Conservation (phyloP, 1,140 invertebrate species). For the Scaptomyza pallida region DNA sequence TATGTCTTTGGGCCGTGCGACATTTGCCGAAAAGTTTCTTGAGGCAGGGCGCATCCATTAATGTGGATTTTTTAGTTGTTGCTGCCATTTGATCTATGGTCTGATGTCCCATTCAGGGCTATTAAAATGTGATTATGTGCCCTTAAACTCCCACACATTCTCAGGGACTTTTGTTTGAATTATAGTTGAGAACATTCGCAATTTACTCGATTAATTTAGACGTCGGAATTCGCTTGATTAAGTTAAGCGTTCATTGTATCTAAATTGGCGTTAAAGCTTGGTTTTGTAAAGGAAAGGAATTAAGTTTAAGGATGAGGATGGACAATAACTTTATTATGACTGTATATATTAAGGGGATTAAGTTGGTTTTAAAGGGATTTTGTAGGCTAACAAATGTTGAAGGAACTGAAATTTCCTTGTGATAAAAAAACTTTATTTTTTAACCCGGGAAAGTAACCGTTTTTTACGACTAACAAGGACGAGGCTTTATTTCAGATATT, state of each 20-base stretch:
- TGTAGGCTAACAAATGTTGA: too few species aligned
- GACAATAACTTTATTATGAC: too few species aligned
- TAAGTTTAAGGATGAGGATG: too few species aligned
- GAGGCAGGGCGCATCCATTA: constrained; percentile 50
- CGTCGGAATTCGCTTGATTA: constrained; percentile 44
- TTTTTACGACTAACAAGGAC: too few species aligned
- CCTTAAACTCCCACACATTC: constrained; percentile 20
- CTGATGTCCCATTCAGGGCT: constrained; percentile 35
- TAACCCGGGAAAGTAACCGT: too few species aligned
- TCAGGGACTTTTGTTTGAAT: constrained; percentile 11
- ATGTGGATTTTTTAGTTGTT: constrained; percentile 64
- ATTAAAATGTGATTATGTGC: constrained; percentile 71
- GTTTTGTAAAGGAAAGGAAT: background rate
- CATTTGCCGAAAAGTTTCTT: constrained; percentile 55
- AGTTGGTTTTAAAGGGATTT: too few species aligned
- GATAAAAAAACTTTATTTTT: too few species aligned
- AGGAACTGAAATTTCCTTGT: too few species aligned
- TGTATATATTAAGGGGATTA: too few species aligned
- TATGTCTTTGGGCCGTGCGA: constrained; percentile 67
- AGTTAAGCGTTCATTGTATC: constrained; percentile 50
- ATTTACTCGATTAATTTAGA: constrained; percentile 1
- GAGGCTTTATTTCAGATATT: too few species aligned
- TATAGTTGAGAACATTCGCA: constrained; percentile 5
- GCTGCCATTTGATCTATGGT: constrained; percentile 57
- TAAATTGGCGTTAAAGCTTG: constrained; percentile 52